Percentiles rank a stretch among this genome's conserved stretches.
Evolutionary conservation across 2,797 vertebrate genomes (phyloP).

Genomic region (Syngnathus acus): DNA sequence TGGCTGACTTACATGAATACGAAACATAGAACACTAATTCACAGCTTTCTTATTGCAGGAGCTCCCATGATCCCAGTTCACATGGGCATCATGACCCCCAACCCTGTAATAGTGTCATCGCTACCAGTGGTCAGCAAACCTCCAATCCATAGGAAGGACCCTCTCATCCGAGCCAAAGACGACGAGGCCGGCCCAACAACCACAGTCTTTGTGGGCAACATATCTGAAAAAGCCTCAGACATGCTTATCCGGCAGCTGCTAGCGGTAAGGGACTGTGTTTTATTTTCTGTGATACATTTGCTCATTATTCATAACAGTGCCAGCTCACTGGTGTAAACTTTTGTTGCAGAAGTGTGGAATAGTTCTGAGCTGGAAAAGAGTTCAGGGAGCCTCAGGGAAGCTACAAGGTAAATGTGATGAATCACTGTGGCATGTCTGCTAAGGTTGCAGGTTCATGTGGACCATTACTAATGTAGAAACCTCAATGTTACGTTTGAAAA

Average conservation of each 20-base stretch:
- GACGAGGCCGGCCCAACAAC: conserved; percentile 93
- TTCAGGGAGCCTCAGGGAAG: conserved; percentile 98
- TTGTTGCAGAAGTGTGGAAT: conserved; percentile 93
- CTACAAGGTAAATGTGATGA: conserved; percentile 83
- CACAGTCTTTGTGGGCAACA: conserved; percentile 97
- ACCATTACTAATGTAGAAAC: not conserved
- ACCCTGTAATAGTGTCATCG: conserved; percentile 84
- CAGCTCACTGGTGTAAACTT: not conserved
- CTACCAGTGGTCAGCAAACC: conserved; percentile 91
- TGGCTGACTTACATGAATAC: not conserved
- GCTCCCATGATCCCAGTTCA: conserved; percentile 97
- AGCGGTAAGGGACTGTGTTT: conserved; percentile 75
- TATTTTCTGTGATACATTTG: not conserved
- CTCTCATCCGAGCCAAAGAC: conserved; percentile 75
- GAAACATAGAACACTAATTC: not conserved
- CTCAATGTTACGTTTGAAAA: not conserved
- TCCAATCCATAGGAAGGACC: conserved; percentile 81
- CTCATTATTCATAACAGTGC: not conserved
- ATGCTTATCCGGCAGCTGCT: conserved; percentile 97
- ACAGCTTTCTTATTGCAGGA: conserved; percentile 60
- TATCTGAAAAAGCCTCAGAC: conserved; percentile 97
- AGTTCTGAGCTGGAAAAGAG: conserved; percentile 98
- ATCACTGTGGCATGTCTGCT: not conserved
- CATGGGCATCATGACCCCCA: conserved; percentile 93
- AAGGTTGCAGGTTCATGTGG: not conserved